These are phyloP conservation scores for Leontocebus nigricollis DNA, from an alignment of 2,797 vertebrate genomes.

Conservation along the genomic window DNA sequence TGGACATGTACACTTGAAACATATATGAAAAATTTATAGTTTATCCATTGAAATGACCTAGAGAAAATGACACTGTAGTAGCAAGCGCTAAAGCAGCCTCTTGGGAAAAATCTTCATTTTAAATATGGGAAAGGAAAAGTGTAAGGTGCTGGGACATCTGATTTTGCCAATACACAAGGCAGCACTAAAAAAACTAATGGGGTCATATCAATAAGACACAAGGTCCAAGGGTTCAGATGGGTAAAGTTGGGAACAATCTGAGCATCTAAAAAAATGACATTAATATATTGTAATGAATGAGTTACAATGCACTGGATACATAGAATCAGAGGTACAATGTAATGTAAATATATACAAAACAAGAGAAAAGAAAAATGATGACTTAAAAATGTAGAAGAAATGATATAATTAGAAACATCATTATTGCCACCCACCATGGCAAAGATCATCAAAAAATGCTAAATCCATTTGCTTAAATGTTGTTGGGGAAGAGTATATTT, in stretches of 20 bases:
- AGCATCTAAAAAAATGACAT: neutral
- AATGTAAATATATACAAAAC: neutral
- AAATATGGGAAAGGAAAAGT: neutral
- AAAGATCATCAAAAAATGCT: neutral
- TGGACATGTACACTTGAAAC: neutral
- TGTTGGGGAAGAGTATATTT: neutral
- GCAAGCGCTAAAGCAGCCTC: neutral
- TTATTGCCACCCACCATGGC: neutral
- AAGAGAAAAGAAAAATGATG: neutral
- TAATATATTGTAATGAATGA: neutral
- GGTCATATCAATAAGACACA: neutral
- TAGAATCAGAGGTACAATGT: neutral
- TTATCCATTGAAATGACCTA: neutral
- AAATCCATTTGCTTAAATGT: neutral
- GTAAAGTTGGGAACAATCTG: neutral
- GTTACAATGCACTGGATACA: neutral
- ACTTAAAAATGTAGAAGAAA: neutral
- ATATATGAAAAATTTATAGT: neutral
- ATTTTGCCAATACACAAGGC: neutral
- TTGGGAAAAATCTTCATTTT: neutral
- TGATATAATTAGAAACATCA: neutral
- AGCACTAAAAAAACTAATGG: neutral
- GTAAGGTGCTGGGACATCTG: neutral
- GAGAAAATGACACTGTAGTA: neutral
- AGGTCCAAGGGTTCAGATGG: neutral